A percentile compares a stretch with the other conserved stretches of the same genome.
These are phyloP conservation scores for Neodon shergylaensis DNA, from an alignment of 2,113 vertebrate species.

Conservation along the genomic window DNA sequence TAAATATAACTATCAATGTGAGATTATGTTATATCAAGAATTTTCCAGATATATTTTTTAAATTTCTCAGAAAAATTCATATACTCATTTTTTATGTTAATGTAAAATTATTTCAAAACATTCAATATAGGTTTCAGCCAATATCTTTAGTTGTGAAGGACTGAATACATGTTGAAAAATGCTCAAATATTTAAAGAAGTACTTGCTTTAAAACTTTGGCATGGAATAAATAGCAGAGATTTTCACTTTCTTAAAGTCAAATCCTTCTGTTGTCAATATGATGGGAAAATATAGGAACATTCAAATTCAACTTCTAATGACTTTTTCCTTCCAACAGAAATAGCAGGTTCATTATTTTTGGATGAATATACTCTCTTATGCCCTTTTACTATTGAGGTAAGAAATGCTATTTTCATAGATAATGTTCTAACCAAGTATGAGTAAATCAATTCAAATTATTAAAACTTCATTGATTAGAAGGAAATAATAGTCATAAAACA, in stretches of 20 bases:
- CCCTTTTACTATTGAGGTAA: background rate
- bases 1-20: background rate
- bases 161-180: background rate
- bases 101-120: constrained; percentile 9
- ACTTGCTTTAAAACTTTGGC: background rate
- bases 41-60: background rate
- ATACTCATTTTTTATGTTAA: too few species aligned
- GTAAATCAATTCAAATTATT: background rate
- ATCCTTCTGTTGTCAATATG: background rate
- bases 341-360: background rate
- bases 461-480: background rate
- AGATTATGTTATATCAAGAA: background rate
- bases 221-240: background rate
- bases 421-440: background rate
- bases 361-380: background rate
- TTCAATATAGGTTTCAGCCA: background rate
- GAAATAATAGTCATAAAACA: background rate
- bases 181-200: background rate
- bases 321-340: background rate
- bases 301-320: constrained; percentile 17
- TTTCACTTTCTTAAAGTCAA: background rate
- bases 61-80: background rate
- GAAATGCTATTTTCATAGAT: background rate
- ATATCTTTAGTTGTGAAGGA: background rate
- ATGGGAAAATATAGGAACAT: background rate